Conservation (phyloP, 2,888 invertebrate species). For the Scaptomyza parva region DNA sequence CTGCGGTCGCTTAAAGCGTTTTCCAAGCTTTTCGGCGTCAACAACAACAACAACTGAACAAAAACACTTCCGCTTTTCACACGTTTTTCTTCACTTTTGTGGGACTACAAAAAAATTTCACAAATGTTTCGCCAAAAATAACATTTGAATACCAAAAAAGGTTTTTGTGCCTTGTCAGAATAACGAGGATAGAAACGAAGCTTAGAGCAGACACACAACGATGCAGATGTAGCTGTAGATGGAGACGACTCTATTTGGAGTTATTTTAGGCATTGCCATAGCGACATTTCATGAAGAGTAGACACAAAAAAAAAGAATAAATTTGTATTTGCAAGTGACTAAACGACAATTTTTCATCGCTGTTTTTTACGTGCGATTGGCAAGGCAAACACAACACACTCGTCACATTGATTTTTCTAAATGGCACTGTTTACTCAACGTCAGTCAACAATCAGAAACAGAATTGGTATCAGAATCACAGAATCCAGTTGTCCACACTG, state of each 20-base stretch:
- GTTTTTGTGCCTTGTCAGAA: conserved; percentile 62
- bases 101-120: conserved; percentile 42
- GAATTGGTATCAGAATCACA: conserved; percentile 13
- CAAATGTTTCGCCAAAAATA: conserved; percentile 73
- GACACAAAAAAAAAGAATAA: conserved; percentile 13
- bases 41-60: conserved; percentile 41
- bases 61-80: conserved; percentile 72
- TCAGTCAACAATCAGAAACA: conserved; percentile 34
- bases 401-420: conserved; percentile 66
- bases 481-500: conserved; percentile 39
- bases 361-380: conserved; percentile 36
- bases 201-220: conserved; percentile 9
- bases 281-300: conserved; percentile 16
- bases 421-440: conserved; percentile 52
- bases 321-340: conserved; percentile 58
- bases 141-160: conserved; percentile 76
- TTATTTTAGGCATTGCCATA: conserved; percentile 45
- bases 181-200: conserved; percentile 38
- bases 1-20: conserved; percentile 59
- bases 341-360: conserved; percentile 59
- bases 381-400: conserved; percentile 47
- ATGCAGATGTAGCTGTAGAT: conserved; percentile 36
- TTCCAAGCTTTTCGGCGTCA: conserved; percentile 43
- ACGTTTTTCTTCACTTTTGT: conserved; percentile 44
- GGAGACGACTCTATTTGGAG: conserved; percentile 61